Conservation (phyloP, 2,797 vertebrate species). For the Enteromius treurensis region DNA sequence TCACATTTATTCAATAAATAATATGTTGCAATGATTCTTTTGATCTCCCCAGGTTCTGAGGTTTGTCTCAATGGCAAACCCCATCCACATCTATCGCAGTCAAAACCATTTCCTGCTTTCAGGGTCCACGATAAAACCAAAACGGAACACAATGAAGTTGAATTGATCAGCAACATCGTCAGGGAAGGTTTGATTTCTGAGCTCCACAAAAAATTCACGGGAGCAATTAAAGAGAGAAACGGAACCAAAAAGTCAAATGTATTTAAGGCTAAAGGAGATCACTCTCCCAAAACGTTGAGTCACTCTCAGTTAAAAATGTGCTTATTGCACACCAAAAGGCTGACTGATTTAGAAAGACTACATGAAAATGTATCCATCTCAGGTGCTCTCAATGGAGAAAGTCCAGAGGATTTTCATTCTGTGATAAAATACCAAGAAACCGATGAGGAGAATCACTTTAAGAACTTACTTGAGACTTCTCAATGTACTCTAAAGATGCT, state of each 20-base stretch:
- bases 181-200: conserved; percentile 30
- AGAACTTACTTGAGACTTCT: background rate
- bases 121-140: conserved; percentile 7
- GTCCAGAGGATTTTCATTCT: background rate
- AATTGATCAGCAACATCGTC: background rate
- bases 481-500: background rate
- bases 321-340: background rate
- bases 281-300: conserved; percentile 12
- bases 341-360: background rate
- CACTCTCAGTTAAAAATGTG: background rate
- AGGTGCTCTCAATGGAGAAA: background rate
- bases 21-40: background rate
- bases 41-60: conserved; percentile 3
- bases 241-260: background rate
- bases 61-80: background rate
- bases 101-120: conserved; percentile 14
- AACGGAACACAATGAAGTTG: conserved; percentile 8
- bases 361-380: background rate
- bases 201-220: conserved; percentile 24
- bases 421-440: conserved; percentile 3
- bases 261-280: conserved; percentile 5
- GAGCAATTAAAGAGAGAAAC: background rate
- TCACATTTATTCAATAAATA: background rate
- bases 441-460: background rate
- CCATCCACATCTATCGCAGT: background rate